A percentile compares a stretch with the other conserved stretches of the same genome.
These are phyloP conservation scores for Pelochelys cantorii DNA, from an alignment of 2,797 vertebrate species.

Conservation along the genomic window DNA sequence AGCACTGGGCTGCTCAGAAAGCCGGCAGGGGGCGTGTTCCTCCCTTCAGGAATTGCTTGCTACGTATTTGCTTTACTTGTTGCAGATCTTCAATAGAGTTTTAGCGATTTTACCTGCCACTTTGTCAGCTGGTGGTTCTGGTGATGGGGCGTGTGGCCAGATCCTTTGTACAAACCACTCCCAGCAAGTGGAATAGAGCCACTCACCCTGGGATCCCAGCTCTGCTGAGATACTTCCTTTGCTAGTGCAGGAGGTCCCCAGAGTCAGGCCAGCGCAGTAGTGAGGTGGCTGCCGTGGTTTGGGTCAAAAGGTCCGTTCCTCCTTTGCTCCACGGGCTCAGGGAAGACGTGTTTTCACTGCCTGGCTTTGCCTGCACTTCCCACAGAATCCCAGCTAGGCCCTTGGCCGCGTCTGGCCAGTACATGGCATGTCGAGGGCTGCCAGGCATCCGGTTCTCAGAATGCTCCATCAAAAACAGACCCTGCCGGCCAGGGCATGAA, in stretches of 20 bases:
- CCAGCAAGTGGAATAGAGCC: neutral
- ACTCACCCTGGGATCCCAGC: neutral
- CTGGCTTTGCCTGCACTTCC: neutral
- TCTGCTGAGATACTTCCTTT: neutral
- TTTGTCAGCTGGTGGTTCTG: too few species aligned
- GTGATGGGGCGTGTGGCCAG: neutral
- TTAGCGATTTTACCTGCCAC: neutral
- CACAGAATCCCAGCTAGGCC: neutral
- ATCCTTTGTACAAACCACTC: neutral
- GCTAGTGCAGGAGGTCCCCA: neutral
- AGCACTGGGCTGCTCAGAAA: neutral
- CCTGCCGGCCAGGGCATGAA: too few species aligned
- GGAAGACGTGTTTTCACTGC: neutral
- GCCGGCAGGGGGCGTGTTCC: neutral
- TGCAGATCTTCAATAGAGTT: neutral
- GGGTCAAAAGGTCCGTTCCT: neutral
- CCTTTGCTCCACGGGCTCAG: neutral
- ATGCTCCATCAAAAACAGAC: too few species aligned
- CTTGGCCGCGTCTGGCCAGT: neutral
- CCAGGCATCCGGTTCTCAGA: too few species aligned
- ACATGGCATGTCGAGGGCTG: neutral
- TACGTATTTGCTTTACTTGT: neutral
- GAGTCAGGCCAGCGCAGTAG: neutral
- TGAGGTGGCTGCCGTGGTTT: neutral
- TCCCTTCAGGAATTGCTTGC: neutral